A percentile compares a stretch with the other conserved stretches of the same genome.
Conservation (phyloP, 2,797 vertebrate species). For the Chromis chromis region DNA sequence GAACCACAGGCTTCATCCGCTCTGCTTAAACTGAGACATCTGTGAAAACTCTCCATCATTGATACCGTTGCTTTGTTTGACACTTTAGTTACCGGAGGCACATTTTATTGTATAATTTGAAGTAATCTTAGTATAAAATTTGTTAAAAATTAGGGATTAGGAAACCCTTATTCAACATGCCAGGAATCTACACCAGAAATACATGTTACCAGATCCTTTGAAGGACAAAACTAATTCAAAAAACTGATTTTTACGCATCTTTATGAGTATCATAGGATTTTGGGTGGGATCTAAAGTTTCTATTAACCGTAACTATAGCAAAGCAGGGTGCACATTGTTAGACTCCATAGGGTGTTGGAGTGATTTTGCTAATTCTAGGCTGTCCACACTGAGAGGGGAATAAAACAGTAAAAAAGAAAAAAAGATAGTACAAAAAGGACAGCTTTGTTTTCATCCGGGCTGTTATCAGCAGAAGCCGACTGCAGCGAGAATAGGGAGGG, state of each 20-base stretch:
- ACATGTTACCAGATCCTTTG: neutral
- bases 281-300: conserved; percentile 31
- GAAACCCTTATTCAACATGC: neutral
- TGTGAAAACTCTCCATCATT: conserved; percentile 19
- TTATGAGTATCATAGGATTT: conserved; percentile 7
- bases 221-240: conserved; percentile 2
- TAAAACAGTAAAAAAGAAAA: neutral
- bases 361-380: conserved; percentile 51
- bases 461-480: conserved; percentile 72
- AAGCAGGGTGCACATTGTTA: conserved; percentile 15
- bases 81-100: neutral
- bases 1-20: conserved; percentile 12
- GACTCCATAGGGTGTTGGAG: conserved; percentile 37
- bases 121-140: neutral
- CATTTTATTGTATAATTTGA: neutral
- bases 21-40: conserved; percentile 3
- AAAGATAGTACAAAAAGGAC: conserved; percentile 57
- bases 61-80: conserved; percentile 10
- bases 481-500: conserved; percentile 69
- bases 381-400: conserved; percentile 30
- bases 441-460: conserved; percentile 71
- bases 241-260: conserved; percentile 4
- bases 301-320: conserved; percentile 25
- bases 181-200: neutral
- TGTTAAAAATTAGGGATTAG: neutral